phyloP scores from a whole-genome alignment of 2,888 invertebrate species.

The Macrophya annulata region DNA sequence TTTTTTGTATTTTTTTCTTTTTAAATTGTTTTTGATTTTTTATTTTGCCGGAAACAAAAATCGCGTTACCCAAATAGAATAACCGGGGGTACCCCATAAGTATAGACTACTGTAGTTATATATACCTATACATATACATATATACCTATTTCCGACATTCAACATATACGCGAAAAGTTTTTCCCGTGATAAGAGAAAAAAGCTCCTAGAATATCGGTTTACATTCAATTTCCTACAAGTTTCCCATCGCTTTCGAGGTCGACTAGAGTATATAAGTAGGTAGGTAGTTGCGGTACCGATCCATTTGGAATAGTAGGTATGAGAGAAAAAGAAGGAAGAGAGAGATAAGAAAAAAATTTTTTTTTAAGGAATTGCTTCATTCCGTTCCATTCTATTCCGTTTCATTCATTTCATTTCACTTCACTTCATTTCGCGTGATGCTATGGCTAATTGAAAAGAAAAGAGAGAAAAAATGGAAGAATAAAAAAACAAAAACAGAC shows the following conservation, averaged over 20 bases:
- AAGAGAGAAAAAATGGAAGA: background rate
- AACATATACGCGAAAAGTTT: background rate
- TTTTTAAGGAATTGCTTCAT: constrained; percentile 26
- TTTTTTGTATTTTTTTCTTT: background rate
- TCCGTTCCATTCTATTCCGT: background rate
- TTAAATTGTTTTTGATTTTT: background rate
- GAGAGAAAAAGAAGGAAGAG: constrained; percentile 40
- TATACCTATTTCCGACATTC: no score
- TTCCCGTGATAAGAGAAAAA: background rate
- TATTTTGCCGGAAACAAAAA: no score
- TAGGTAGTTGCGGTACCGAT: background rate
- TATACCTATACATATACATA: background rate
- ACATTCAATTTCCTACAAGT: constrained; percentile 73
- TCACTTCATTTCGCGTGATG: constrained; percentile 16
- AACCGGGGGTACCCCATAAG: background rate
- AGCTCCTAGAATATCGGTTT: constrained; percentile 40
- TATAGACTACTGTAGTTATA: background rate
- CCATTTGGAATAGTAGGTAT: background rate
- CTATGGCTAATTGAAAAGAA: constrained; percentile 34
- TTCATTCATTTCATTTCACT: background rate
- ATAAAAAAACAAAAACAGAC: no score
- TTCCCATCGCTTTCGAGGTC: background rate
- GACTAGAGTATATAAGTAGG: background rate
- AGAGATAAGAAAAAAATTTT: constrained; percentile 45
- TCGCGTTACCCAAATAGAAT: no score